phyloP scores from a whole-genome alignment of 1,140 invertebrate species.

The Campoletis sonorensis region DNA sequence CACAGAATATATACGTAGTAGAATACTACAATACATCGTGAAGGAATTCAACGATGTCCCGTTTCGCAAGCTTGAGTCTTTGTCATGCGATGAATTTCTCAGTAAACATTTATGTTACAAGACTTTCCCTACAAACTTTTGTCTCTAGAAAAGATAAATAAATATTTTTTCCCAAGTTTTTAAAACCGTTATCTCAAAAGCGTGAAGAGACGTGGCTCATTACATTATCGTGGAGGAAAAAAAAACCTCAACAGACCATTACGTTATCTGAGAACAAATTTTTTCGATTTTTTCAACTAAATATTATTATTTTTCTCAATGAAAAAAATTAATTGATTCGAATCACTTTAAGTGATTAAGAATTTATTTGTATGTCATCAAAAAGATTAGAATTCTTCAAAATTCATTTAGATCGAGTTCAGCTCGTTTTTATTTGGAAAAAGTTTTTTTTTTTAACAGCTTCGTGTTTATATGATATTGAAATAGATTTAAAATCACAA shows the following conservation, averaged over 20 bases:
- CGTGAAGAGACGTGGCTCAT: too few species aligned
- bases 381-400: too few species aligned
- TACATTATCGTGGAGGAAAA: too few species aligned
- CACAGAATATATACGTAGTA: too few species aligned
- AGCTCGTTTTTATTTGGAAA: not conserved
- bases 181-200: not conserved
- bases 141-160: not conserved
- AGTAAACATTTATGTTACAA: slow-evolving; percentile 26
- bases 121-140: slow-evolving; percentile 16
- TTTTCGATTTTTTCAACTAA: too few species aligned
- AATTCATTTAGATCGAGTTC: too few species aligned
- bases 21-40: not conserved
- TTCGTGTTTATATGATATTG: not conserved
- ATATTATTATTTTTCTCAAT: not conserved
- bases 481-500: not conserved
- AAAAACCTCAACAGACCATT: too few species aligned
- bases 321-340: not conserved
- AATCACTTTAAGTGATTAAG: not conserved
- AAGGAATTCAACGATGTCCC: slow-evolving; percentile 21
- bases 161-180: not conserved
- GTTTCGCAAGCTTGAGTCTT: slow-evolving; percentile 37
- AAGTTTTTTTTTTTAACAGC: not conserved
- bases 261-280: too few species aligned
- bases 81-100: slow-evolving; percentile 31
- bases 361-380: too few species aligned